phyloP scores from a whole-genome alignment of 2,113 vertebrate genomes.

The Odobenus rosmarus region DNA sequence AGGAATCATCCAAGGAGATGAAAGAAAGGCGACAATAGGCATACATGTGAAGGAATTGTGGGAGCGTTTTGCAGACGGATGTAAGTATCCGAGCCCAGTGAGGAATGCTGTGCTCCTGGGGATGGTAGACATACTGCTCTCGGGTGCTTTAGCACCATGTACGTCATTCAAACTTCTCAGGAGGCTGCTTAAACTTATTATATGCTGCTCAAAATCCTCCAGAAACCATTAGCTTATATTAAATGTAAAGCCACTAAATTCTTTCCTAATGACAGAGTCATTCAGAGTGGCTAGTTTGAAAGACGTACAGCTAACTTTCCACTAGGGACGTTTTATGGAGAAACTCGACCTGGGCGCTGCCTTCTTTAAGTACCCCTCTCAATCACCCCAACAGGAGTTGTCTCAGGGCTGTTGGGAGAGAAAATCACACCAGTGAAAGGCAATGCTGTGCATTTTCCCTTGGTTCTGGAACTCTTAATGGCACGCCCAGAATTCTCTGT shows the following conservation, averaged over 20 bases:
- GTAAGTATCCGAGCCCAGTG: background rate
- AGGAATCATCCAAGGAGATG: background rate
- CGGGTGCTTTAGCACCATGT: conserved; percentile 65
- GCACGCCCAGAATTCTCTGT: background rate
- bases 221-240: conserved; percentile 84
- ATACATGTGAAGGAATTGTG: rapidly evolving
- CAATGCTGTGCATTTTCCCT: conserved; percentile 39
- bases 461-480: background rate
- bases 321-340: conserved; percentile 76
- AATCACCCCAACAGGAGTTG: conserved; percentile 36
- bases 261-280: conserved; percentile 86
- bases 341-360: conserved; percentile 75
- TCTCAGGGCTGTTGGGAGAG: background rate
- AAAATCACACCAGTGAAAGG: background rate
- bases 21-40: background rate
- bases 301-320: conserved; percentile 75
- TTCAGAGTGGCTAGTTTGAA: conserved; percentile 81
- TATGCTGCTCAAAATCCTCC: conserved; percentile 82
- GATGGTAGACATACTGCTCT: conserved; percentile 54
- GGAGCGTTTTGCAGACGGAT: background rate
- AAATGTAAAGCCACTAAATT: conserved; percentile 85
- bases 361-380: conserved; percentile 66
- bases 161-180: conserved; percentile 76
- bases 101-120: conserved; percentile 38
- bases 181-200: conserved; percentile 80